Percentiles rank a stretch among this genome's conserved stretches.
phyloP scores from a whole-genome alignment of 2,113 vertebrate species.

The Pyrgilauda ruficollis region DNA sequence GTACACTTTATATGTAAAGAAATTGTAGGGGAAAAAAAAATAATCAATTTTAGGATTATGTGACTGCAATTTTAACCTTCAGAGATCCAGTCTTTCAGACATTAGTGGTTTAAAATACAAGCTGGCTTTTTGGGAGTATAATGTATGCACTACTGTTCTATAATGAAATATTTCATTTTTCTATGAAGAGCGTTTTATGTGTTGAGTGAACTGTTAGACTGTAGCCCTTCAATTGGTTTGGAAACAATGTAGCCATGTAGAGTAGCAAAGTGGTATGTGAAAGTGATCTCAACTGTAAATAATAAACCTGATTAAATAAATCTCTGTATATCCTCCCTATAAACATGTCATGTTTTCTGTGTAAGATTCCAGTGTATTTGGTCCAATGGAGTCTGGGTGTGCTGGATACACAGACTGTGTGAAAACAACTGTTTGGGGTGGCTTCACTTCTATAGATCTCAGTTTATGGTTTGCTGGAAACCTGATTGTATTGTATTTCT shows the following conservation, averaged over 20 bases:
- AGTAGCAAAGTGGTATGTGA: slow-evolving; percentile 73
- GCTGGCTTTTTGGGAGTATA: slow-evolving; percentile 76
- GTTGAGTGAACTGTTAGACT: slow-evolving; percentile 71
- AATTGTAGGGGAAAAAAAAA: neutral
- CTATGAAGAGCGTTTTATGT: slow-evolving; percentile 69
- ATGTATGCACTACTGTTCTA: slow-evolving; percentile 79
- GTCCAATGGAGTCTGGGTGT: neutral
- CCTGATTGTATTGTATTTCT: neutral
- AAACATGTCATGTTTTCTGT: slow-evolving; percentile 10
- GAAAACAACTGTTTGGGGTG: neutral
- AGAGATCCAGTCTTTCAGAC: slow-evolving; percentile 65
- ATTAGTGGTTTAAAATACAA: slow-evolving; percentile 67
- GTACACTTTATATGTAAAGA: slow-evolving; percentile 58
- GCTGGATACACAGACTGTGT: neutral
- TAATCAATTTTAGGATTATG: slow-evolving; percentile 56
- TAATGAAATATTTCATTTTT: slow-evolving; percentile 73
- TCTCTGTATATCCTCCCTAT: slow-evolving; percentile 78
- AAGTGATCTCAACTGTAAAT: slow-evolving; percentile 86
- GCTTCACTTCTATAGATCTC: neutral
- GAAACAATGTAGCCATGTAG: slow-evolving; percentile 75
- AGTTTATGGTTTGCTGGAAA: neutral
- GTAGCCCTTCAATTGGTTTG: slow-evolving; percentile 72
- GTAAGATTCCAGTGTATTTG: neutral
- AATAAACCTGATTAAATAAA: slow-evolving; percentile 80
- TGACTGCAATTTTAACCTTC: slow-evolving; percentile 58